Conservation (phyloP, 2,888 invertebrate genomes). For the Dysmachus trigonus region DNA sequence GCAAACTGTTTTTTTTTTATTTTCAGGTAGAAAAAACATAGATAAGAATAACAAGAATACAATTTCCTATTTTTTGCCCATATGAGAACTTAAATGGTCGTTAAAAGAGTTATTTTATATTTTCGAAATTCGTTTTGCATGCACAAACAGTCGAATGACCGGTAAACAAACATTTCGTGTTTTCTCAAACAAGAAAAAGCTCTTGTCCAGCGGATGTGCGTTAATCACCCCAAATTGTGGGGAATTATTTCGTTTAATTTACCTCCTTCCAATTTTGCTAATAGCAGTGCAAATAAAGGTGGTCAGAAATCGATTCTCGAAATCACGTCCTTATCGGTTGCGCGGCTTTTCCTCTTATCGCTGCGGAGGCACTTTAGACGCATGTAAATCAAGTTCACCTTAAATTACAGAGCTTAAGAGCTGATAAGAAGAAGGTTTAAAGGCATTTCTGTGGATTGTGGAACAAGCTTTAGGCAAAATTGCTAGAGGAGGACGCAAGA, state of each 20-base stretch:
- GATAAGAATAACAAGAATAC: background rate
- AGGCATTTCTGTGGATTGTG: background rate
- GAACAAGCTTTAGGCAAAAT: background rate
- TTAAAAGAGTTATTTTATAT: background rate
- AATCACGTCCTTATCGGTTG: background rate
- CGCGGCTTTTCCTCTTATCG: background rate
- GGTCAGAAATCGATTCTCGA: background rate
- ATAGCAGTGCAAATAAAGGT: background rate
- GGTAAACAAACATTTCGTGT: background rate
- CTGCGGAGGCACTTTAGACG: background rate
- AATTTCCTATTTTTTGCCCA: background rate
- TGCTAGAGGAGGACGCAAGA: background rate
- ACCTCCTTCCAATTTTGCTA: background rate
- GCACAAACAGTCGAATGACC: background rate
- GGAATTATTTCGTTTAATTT: background rate
- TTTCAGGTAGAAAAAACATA: background rate
- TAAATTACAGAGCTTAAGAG: background rate
- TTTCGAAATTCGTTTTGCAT: background rate
- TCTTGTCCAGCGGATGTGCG: background rate
- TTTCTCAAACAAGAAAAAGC: background rate
- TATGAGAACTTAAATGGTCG: background rate
- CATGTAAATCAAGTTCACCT: background rate
- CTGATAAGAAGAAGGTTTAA: background rate
- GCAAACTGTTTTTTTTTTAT: background rate
- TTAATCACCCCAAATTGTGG: background rate